Conservation (phyloP, 2,113 vertebrate species). For the Gymnobelideus leadbeateri region DNA sequence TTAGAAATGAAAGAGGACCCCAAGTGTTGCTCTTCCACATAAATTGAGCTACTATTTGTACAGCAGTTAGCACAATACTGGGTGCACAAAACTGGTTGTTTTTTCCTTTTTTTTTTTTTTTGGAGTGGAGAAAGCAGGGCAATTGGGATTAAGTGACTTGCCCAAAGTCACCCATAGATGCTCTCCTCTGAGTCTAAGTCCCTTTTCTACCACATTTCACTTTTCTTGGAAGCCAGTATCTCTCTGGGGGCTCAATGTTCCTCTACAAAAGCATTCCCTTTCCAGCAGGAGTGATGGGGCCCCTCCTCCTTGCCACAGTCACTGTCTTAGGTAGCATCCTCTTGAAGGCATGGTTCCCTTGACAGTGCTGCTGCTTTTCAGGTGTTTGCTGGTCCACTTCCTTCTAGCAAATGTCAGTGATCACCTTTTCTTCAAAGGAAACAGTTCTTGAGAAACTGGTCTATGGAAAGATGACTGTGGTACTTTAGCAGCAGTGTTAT, state of each 20-base stretch:
- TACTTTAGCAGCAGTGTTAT: not conserved
- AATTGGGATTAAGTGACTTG: no score
- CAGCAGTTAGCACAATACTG: not conserved
- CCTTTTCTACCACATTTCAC: not conserved
- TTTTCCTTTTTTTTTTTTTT: not conserved
- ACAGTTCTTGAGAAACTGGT: not conserved
- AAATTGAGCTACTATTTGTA: not conserved
- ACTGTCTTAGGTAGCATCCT: not conserved
- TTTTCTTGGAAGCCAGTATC: not conserved
- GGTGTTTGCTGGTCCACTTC: not conserved
- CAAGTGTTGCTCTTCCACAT: not conserved
- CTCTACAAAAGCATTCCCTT: not conserved
- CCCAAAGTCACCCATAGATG: not conserved
- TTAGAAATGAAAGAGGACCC: not conserved
- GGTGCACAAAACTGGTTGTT: not conserved
- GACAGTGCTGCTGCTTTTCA: not conserved
- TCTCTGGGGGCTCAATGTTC: not conserved
- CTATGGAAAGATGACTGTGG: not conserved
- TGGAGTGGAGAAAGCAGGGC: no score
- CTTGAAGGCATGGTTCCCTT: not conserved
- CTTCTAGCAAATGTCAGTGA: not conserved
- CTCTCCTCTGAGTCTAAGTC: not conserved
- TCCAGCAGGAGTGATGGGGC: not conserved
- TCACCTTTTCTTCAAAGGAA: not conserved
- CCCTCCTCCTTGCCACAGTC: not conserved